These are phyloP conservation scores for Neomorphus geoffroyi DNA, from an alignment of 2,797 vertebrate genomes.

Conservation along the genomic window DNA sequence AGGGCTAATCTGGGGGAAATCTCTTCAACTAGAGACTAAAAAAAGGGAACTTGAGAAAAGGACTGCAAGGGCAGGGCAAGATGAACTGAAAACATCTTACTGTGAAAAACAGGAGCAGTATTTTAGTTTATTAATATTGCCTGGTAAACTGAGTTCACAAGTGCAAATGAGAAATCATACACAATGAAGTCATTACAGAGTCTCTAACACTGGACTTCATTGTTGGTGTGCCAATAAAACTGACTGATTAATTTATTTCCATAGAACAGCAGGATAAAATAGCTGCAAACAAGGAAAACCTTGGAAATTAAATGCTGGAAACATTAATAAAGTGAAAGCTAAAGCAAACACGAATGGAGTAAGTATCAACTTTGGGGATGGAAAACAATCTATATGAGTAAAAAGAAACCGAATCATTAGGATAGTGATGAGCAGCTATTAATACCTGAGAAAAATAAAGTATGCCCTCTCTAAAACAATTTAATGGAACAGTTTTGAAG, in stretches of 20 bases:
- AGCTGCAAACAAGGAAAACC: slow-evolving; percentile 53
- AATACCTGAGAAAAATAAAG: not conserved
- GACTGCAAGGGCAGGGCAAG: slow-evolving; percentile 6
- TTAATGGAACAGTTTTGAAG: not conserved
- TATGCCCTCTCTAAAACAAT: not conserved
- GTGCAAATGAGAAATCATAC: slow-evolving; percentile 57
- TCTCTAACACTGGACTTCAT: slow-evolving; percentile 30
- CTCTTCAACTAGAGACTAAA: not conserved
- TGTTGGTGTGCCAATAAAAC: slow-evolving; percentile 42
- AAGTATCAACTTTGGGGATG: slow-evolving; percentile 1
- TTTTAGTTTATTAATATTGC: slow-evolving; percentile 59
- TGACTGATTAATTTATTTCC: slow-evolving; percentile 43
- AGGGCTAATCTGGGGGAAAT: not conserved
- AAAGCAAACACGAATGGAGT: slow-evolving; percentile 26
- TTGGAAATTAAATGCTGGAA: slow-evolving; percentile 59
- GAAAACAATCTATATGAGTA: slow-evolving; percentile 44
- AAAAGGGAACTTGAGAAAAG: not conserved
- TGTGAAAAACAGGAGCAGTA: not conserved
- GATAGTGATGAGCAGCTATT: not conserved
- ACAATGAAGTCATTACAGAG: slow-evolving; percentile 58
- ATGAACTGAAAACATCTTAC: not conserved
- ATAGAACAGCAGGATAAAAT: slow-evolving; percentile 46
- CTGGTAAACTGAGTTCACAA: slow-evolving; percentile 61
- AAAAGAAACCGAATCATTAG: slow-evolving; percentile 6
- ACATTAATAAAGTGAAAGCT: slow-evolving; percentile 56